Conservation (phyloP, 92 coral and sea anemone species). For the Parazoanthus atlanticus region DNA sequence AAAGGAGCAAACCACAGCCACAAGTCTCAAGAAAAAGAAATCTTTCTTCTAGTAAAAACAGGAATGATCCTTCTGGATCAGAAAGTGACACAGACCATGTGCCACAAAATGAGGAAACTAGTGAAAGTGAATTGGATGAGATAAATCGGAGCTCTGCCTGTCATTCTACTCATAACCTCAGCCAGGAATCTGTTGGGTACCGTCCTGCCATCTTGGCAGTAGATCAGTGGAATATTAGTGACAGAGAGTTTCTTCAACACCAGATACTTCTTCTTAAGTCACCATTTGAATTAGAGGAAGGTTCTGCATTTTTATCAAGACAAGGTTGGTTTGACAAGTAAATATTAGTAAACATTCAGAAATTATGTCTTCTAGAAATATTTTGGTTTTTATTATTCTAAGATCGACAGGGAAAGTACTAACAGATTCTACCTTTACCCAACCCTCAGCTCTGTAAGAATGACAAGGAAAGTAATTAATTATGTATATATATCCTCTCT, state of each 20-base stretch:
- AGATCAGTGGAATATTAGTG: slow-evolving; percentile 46
- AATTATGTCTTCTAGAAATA: too few relatives aligned
- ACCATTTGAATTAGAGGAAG: slow-evolving; percentile 73
- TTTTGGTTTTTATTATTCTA: too few relatives aligned
- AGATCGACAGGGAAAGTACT: too few relatives aligned
- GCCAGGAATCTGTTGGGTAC: slow-evolving; percentile 7
- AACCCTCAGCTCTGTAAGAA: too few relatives aligned
- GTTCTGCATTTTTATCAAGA: slow-evolving; percentile 57
- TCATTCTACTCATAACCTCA: neutral
- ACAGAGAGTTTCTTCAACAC: slow-evolving; percentile 72
- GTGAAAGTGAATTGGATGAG: neutral
- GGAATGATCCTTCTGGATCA: neutral
- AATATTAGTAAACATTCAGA: neutral
- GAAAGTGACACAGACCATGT: slow-evolving; percentile 1
- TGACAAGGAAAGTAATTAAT: too few relatives aligned
- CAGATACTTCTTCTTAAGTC: slow-evolving; percentile 66
- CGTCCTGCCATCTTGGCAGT: neutral
- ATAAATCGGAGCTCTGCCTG: too few relatives aligned
- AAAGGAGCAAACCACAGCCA: neutral
- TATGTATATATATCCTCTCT: too few relatives aligned
- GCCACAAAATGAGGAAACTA: neutral
- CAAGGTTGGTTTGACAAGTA: slow-evolving; percentile 46
- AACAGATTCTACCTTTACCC: too few relatives aligned
- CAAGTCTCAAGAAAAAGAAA: neutral
- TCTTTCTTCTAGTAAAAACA: neutral